Evolutionary conservation across 2,888 invertebrate genomes (phyloP).

Genomic region (Hirtodrosophila trivittata): DNA sequence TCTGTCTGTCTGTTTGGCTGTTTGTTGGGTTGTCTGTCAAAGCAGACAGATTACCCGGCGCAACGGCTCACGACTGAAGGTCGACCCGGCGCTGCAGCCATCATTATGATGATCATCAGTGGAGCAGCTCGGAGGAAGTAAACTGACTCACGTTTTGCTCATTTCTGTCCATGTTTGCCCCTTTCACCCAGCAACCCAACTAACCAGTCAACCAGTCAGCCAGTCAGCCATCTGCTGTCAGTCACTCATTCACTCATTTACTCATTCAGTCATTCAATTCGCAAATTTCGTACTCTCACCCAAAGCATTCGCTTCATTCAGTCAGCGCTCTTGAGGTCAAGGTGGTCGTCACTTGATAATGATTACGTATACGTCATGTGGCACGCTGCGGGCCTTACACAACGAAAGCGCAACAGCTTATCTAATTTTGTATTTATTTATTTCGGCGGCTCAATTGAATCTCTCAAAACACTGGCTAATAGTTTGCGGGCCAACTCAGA

Average conservation of each 20-base stretch:
- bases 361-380: slow-evolving; percentile 47
- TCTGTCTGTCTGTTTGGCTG: background rate
- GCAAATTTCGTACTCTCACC: slow-evolving; percentile 50
- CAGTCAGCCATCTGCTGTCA: slow-evolving; percentile 14
- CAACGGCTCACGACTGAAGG: slow-evolving; percentile 62
- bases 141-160: slow-evolving; percentile 72
- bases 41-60: slow-evolving; percentile 3
- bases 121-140: slow-evolving; percentile 21
- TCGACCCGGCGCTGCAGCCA: slow-evolving; percentile 39
- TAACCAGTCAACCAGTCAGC: background rate
- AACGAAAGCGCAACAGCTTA: slow-evolving; percentile 2
- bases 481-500: too few species aligned
- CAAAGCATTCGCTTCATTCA: slow-evolving; percentile 33
- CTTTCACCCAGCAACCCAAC: slow-evolving; percentile 16
- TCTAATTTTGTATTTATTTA: slow-evolving; percentile 21
- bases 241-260: slow-evolving; percentile 18
- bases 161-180: slow-evolving; percentile 54
- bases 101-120: slow-evolving; percentile 24
- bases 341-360: slow-evolving; percentile 62
- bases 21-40: background rate
- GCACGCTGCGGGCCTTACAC: background rate
- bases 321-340: slow-evolving; percentile 60
- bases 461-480: background rate
- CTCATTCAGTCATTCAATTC: slow-evolving; percentile 26
- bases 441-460: background rate